Evolutionary conservation across 2,888 invertebrate genomes (phyloP), one percentile per base, ranked within the genome.

Genomic region (Tetropium fuscum): DNA sequence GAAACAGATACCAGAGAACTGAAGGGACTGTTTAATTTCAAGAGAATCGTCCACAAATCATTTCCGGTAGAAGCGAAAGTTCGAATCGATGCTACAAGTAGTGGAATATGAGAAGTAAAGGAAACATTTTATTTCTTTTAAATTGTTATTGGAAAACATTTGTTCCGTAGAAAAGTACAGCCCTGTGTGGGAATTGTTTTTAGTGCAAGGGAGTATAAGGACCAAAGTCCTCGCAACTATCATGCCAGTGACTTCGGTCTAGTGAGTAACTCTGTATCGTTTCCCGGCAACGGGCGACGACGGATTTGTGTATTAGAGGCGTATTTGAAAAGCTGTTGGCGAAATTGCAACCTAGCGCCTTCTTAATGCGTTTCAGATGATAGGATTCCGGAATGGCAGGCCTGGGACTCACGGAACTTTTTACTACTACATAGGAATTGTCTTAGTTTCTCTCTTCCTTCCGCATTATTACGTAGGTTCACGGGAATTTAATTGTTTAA

Each of bases 311-410:
- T 63, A 64, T 66, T 59, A 54, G 57, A 59, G 57, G 53, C 53
- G 57, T 45, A 61, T 54, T 58, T 56, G 61, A 57, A 54, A 64
- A 57, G 63, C 63, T 64, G 55, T 61, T 61, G 51, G 56, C 40
- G 51, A 61, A 63, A 63, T 63, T 63, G 60, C 72, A 71, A 69
- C 71, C 69, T 65, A 60, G 69, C 60, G 59, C 55, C 53, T 53
- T 48, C 55, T 45, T 53, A 53, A 53, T 53, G 41, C 53, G 40
- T 41, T 53, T 41, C 53, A 53, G 53, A 53, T 41, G 53, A 53
- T 53, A 27, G 53, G 53, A 56, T 45, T 44, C 30, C 15, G 45
- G 36, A 58, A 43, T 30, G 30, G 58, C 49, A 43, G 53, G 38
- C 44, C 22, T 16, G 32, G 30, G 38, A 41, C 32, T 32, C 40